Conservation (phyloP, 2,888 invertebrate species). For the Galerucella calmariensis region DNA sequence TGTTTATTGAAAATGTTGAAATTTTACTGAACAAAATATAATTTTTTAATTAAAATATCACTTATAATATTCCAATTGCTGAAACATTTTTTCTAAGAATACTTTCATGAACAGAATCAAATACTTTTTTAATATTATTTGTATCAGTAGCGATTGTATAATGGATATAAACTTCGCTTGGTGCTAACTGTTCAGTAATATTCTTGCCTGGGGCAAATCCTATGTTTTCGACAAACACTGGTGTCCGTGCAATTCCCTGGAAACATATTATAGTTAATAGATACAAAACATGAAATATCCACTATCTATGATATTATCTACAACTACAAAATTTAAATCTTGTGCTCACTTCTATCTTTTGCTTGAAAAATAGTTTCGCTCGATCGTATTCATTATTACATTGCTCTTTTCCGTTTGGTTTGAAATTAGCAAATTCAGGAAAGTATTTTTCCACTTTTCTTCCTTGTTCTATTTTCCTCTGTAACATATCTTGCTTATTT, state of each 20-base stretch:
- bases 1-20: too few relatives aligned
- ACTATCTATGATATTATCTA: neutral
- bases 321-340: neutral
- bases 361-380: slow-evolving; percentile 75
- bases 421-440: slow-evolving; percentile 72
- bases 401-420: slow-evolving; percentile 64
- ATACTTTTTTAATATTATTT: slow-evolving; percentile 77
- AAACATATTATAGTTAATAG: slow-evolving; percentile 31
- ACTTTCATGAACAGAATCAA: slow-evolving; percentile 74
- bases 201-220: slow-evolving; percentile 60
- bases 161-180: slow-evolving; percentile 77
- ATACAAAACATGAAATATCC: neutral
- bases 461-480: slow-evolving; percentile 77
- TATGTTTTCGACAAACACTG: slow-evolving; percentile 61
- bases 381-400: slow-evolving; percentile 73
- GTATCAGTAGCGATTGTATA: slow-evolving; percentile 82
- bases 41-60: slow-evolving; percentile 20
- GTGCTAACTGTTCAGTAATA: slow-evolving; percentile 62
- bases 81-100: slow-evolving; percentile 41
- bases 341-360: slow-evolving; percentile 72
- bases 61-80: slow-evolving; percentile 26
- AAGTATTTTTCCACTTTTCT: slow-evolving; percentile 74
- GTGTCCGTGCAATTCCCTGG: slow-evolving; percentile 70
- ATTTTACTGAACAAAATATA: too few relatives aligned
- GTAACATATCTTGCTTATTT: slow-evolving; percentile 83